Evolutionary conservation across 2,888 invertebrate species (phyloP), one percentile per base, ranked within the genome.

Genomic region (Drosophila limbata): DNA sequence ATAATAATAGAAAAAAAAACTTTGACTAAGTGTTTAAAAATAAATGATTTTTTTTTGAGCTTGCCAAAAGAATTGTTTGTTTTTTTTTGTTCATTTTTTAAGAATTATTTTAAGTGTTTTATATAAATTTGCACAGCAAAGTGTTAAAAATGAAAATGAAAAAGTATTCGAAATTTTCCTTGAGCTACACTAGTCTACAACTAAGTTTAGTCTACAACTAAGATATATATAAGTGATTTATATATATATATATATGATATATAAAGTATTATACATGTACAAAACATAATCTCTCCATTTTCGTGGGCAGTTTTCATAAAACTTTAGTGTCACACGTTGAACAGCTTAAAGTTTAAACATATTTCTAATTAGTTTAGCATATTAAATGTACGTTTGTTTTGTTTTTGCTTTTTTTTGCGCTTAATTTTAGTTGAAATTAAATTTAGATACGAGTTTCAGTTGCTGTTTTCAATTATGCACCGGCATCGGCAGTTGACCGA

Each of bases 401-500:
- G 25, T 10, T 9, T 39, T 52, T 25, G 3, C 3, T 10, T 9
- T 10, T 40, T 17, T 40, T 28, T 17, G 11, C 10, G 39, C 40
- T 28, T 40, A 28, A 42, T 44, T 44, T 21, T 31, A 21, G 44
- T n/a, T 56, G 10, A 5, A 42, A 13, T 31, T 42, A 42, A 37
- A 31, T 28, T 4, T 19, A 56, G n/a, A 35, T 55, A 44, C 31
- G 37, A 55, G 31, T 44, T 53, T 52, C 52, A 40, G 53, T 55
- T 55, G 33, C 15, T 10, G 2, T 11, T 11, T 39, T 73, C 73
- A 95, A 90, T 95, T 95, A 88, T 95, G 95, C 85, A 95, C 95
- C 87, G 95, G 95, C 95, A 95, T 95, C 68, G 95, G 95, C 88
- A 95, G 92, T 89, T 94, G 94, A 68, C 95, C 94, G 88, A 98